Evolutionary conservation across 2,888 invertebrate species (phyloP).

Genomic region (Drymonia ruficornis): DNA sequence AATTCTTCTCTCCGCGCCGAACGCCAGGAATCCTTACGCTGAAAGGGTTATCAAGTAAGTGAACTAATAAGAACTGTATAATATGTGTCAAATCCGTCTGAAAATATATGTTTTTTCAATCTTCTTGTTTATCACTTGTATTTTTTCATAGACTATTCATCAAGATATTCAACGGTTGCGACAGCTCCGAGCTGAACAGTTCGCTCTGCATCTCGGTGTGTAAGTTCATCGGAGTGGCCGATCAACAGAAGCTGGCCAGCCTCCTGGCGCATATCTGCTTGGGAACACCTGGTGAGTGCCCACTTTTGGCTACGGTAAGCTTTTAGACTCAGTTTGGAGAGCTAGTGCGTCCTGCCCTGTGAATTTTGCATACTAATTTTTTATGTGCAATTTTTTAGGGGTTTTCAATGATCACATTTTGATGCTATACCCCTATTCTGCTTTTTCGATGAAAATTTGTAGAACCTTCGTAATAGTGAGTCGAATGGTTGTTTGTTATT

Average conservation of each 20-base stretch:
- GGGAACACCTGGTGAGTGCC: conserved; percentile 58
- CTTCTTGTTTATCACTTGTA: neutral
- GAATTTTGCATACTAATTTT: too few relatives aligned
- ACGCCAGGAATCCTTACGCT: conserved; percentile 90
- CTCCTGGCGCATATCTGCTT: conserved; percentile 69
- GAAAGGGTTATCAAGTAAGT: conserved; percentile 89
- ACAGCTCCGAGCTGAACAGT: conserved; percentile 62
- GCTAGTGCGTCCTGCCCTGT: too few relatives aligned
- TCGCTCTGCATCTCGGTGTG: conserved; percentile 72
- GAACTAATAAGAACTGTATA: neutral
- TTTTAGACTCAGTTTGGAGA: too few relatives aligned
- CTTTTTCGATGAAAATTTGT: too few relatives aligned
- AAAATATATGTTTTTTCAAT: too few relatives aligned
- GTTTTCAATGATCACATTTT: too few relatives aligned
- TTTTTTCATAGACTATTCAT: conserved; percentile 64
- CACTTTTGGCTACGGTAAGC: neutral
- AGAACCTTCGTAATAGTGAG: too few relatives aligned
- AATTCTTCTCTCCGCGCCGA: conserved; percentile 92
- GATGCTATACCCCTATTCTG: too few relatives aligned
- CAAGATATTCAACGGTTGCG: conserved; percentile 75
- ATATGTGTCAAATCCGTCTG: too few relatives aligned
- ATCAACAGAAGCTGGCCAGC: conserved; percentile 64
- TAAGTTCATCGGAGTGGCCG: conserved; percentile 75
- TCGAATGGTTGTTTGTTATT: neutral
- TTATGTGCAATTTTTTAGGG: too few relatives aligned